phyloP scores from a whole-genome alignment of 1,140 invertebrate species.

The Planococcus citri region DNA sequence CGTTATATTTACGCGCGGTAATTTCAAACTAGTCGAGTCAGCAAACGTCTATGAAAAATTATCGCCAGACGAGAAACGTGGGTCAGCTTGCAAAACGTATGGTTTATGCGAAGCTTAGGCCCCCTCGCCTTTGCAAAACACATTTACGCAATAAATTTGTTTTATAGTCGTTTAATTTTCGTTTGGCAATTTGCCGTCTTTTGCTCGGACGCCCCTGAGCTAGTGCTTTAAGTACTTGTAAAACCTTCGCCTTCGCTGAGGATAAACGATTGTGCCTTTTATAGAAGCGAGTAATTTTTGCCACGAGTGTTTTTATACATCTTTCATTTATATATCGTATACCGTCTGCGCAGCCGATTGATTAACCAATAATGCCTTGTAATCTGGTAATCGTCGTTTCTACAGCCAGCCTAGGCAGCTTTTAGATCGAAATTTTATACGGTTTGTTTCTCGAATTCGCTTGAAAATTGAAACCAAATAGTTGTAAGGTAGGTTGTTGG shows the following conservation, averaged over 20 bases:
- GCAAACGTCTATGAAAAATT: constrained; percentile 2
- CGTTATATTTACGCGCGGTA: neutral
- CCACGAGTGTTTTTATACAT: neutral
- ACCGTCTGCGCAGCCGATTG: neutral
- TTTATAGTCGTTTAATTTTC: constrained; percentile 4
- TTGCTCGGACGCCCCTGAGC: neutral
- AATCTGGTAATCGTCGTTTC: neutral
- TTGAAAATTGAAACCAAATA: no score
- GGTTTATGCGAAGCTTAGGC: neutral
- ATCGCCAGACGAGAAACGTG: constrained; percentile 1
- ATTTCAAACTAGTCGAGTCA: neutral
- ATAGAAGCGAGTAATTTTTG: neutral
- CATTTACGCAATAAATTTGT: constrained; percentile 7
- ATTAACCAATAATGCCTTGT: neutral
- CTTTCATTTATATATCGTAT: constrained; percentile 8
- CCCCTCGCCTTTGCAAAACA: neutral
- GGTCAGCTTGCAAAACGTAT: neutral
- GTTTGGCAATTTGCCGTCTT: constrained; percentile 6
- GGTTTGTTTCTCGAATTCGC: no score
- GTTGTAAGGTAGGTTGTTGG: no score
- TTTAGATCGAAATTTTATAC: no score
- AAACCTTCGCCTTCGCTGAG: neutral
- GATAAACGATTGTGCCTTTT: neutral
- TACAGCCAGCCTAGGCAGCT: no score
- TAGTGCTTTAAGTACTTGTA: neutral